Conservation (phyloP, 92 coral and sea anemone species). For the Palythoa grandis region DNA sequence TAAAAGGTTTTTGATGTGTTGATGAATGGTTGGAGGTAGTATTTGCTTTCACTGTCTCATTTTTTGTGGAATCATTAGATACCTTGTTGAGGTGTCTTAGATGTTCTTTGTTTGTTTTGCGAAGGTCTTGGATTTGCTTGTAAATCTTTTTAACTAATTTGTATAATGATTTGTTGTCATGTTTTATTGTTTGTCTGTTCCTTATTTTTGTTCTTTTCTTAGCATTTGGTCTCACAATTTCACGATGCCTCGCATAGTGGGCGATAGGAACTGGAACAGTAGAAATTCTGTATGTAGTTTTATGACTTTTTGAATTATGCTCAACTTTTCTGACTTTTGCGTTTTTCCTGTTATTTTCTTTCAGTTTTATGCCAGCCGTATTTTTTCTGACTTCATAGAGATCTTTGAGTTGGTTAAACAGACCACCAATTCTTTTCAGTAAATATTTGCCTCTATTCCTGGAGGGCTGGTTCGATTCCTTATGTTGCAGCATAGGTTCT, state of each 20-base stretch:
- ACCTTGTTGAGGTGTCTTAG: neutral
- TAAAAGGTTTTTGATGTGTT: neutral
- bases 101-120: neutral
- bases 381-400: conserved; percentile 8
- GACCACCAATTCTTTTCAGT: conserved; percentile 17
- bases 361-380: neutral
- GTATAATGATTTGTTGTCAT: conserved; percentile 1
- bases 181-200: neutral
- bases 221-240: conserved; percentile 33
- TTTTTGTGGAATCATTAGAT: neutral
- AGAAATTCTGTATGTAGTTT: neutral
- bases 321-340: neutral
- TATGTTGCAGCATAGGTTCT: neutral
- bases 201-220: conserved; percentile 24
- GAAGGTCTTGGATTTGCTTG: conserved; percentile 28
- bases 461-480: neutral
- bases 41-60: neutral
- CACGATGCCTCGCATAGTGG: conserved; percentile 31
- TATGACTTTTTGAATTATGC: neutral
- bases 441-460: conserved; percentile 9
- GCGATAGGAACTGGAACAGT: conserved; percentile 17
- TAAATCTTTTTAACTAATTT: conserved; percentile 32
- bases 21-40: neutral
- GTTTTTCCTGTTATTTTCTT: neutral
- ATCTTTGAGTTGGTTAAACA: conserved; percentile 36